Base-by-base conservation (phyloP, 2,888 invertebrate species). In the Palloptera scutellata region DNA sequence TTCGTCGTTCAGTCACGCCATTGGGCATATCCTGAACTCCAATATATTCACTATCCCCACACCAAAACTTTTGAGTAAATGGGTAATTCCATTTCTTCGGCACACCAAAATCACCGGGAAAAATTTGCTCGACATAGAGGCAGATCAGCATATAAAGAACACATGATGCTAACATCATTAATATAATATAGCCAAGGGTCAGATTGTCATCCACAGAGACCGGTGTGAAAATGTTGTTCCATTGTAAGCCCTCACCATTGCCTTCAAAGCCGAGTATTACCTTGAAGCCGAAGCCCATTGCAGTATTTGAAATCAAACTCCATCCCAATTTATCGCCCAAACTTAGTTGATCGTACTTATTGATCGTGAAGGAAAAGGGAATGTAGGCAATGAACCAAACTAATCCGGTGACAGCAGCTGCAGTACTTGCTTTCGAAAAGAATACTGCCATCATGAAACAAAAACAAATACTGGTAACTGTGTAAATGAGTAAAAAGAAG, bases 101-200 rank as follows among this genome's bases (percentile, higher is more conserved):
- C 0, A 96, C 90, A 4, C 96, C 96, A 81, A 88, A 94, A 13
- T 92, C 91, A 11, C 96, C 96, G 0, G 97, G 97, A 70, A 91
- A 87, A 11, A 97, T 89, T 73, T 92, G 92, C 83, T 97, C 96
- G 41, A 96, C 85, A 80, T 97, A 97, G 73, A 96, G 86, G 0
- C 96, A 91, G 48, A 96, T 82, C 2, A 91, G 67, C 81, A 93
- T 87, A 78, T 95, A 94, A 0, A 83, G 8, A 0, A 78, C 45
- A 17, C 79, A 76, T 0, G 79, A 75, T 0, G 70, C 5, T 1
- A 92, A 70, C n/a, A 91, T 78, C 76, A 96, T 83, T 87, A 95
- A 91, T 1, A 93, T 76, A 54, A 95, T 86, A 45, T 92, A 88
- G 2, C 92, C 92, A 74, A 95, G 86, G 0, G 90, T 86, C 67